These are phyloP conservation scores for Odontamblyopus lacepedii DNA, from an alignment of 2,797 vertebrate genomes.

Conservation along the genomic window DNA sequence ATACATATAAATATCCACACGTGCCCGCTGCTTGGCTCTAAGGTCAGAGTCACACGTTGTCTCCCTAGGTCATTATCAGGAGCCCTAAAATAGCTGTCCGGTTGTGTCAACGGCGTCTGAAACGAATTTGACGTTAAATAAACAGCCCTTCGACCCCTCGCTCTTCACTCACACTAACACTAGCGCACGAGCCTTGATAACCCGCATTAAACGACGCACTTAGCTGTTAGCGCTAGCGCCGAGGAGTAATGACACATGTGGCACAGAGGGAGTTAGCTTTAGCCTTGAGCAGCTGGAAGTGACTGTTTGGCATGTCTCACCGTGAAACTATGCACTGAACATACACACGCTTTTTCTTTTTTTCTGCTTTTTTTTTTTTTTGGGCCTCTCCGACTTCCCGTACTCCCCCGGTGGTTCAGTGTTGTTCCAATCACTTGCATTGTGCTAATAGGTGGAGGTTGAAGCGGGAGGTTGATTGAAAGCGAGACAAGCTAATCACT, in stretches of 20 bases:
- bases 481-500: conserved; percentile 72
- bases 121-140: conserved; percentile 72
- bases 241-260: conserved; percentile 70
- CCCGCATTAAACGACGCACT: conserved; percentile 58
- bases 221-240: conserved; percentile 60
- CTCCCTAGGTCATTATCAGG: conserved; percentile 72
- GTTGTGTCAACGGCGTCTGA: conserved; percentile 58
- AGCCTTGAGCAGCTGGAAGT: conserved; percentile 69
- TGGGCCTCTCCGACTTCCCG: background rate
- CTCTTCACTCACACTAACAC: conserved; percentile 40
- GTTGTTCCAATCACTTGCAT: conserved; percentile 69
- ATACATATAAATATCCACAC: conserved; percentile 23
- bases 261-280: conserved; percentile 59
- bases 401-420: conserved; percentile 15
- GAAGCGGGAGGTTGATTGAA: conserved; percentile 64
- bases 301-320: conserved; percentile 66
- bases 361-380: background rate
- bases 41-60: conserved; percentile 74
- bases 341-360: conserved; percentile 33
- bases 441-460: conserved; percentile 64
- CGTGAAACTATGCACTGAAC: conserved; percentile 52
- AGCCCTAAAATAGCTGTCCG: conserved; percentile 71
- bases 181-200: conserved; percentile 1
- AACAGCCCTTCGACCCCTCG: conserved; percentile 58
- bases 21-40: conserved; percentile 50